Conservation (phyloP, 2,113 vertebrate genomes). For the Ifrita kowaldi region DNA sequence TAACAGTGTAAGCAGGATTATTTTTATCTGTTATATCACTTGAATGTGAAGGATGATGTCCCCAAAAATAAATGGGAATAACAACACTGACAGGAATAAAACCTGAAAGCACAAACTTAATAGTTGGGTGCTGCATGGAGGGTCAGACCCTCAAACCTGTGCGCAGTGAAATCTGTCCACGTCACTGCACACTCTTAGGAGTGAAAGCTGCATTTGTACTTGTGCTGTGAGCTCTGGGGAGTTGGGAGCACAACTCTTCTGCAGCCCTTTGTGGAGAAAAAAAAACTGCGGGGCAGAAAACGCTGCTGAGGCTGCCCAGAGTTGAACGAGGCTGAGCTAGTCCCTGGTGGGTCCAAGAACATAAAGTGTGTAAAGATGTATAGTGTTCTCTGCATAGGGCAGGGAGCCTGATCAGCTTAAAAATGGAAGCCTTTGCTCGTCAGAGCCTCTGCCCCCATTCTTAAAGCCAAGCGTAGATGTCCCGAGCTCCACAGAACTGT, state of each 20-base stretch:
- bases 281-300: background rate
- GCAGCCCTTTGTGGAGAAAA: background rate
- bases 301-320: rapidly evolving
- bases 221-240: background rate
- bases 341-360: rapidly evolving
- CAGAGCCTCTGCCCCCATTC: background rate
- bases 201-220: background rate
- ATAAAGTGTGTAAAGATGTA: background rate
- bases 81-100: rapidly evolving
- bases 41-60: background rate
- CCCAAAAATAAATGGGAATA: background rate
- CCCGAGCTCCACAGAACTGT: background rate
- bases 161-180: background rate
- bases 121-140: rapidly evolving
- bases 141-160: background rate
- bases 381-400: background rate
- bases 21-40: background rate
- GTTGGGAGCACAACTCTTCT: background rate
- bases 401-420: background rate
- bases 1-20: background rate
- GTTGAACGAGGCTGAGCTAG: background rate
- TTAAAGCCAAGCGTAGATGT: background rate
- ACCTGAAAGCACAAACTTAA: background rate
- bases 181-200: rapidly evolving
- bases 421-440: background rate